A percentile compares a stretch with the other conserved stretches of the same genome.
These are phyloP conservation scores for Bombycilla garrulus DNA, from an alignment of 2,113 vertebrate species.

Conservation along the genomic window DNA sequence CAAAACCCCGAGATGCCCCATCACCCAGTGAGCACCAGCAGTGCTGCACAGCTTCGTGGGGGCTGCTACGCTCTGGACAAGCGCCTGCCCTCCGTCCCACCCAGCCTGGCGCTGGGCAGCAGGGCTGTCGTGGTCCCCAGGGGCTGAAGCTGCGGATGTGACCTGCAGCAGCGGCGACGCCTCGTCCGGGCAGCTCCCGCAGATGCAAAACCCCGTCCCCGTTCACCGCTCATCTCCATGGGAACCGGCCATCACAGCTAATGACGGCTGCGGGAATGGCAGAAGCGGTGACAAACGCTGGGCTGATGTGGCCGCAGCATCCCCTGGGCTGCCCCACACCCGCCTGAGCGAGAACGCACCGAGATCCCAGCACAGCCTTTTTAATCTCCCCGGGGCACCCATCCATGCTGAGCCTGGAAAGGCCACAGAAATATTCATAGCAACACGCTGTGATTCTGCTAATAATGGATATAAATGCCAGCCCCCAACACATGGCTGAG, in stretches of 20 bases:
- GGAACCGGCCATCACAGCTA: conserved; percentile 38
- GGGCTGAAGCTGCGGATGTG: background rate
- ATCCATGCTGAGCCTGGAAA: background rate
- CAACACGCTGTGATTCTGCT: background rate
- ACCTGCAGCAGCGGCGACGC: background rate
- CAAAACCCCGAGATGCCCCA: background rate
- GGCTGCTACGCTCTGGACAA: background rate
- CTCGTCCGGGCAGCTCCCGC: background rate
- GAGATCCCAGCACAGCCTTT: background rate
- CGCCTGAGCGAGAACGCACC: accelerated
- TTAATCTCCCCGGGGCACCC: background rate
- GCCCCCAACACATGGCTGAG: background rate
- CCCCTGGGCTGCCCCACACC: background rate
- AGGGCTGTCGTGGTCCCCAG: accelerated
- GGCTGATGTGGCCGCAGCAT: background rate
- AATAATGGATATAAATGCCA: background rate
- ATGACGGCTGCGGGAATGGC: background rate
- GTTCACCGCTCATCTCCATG: conserved; percentile 15
- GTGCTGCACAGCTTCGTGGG: background rate
- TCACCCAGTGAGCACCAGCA: background rate
- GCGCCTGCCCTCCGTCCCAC: background rate
- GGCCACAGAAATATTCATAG: background rate
- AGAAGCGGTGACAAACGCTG: background rate
- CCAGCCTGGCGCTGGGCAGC: background rate
- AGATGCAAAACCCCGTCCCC: background rate